These are phyloP conservation scores for Tonatia bakeri DNA, from an alignment of 2,113 vertebrate species.

Conservation along the genomic window DNA sequence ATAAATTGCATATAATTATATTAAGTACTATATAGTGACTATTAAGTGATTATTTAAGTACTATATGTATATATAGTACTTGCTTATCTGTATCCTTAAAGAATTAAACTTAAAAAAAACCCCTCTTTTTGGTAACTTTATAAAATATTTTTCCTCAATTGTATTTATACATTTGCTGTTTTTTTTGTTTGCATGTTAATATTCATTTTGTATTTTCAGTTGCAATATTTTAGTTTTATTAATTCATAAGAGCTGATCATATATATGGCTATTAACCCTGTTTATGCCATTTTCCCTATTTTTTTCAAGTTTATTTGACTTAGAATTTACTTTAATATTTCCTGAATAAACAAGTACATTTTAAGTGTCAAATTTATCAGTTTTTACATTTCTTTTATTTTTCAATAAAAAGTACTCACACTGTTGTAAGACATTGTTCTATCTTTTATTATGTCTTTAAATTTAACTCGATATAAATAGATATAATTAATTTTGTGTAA, in stretches of 20 bases:
- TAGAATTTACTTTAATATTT: not conserved
- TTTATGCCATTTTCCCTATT: not conserved
- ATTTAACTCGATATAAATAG: not conserved
- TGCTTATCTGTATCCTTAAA: not conserved
- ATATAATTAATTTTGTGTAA: not conserved
- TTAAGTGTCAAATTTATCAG: not conserved
- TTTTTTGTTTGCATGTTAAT: not conserved
- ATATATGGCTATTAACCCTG: not conserved
- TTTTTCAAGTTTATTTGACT: not conserved
- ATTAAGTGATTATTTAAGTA: too few species aligned
- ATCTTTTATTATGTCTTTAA: not conserved
- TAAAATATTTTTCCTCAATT: not conserved
- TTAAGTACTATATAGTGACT: too few species aligned
- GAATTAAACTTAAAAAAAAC: not conserved
- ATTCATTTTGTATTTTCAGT: not conserved
- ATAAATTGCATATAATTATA: too few species aligned
- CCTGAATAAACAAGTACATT: not conserved
- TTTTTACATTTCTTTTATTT: not conserved
- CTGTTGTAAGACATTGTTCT: not conserved
- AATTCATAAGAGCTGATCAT: not conserved
- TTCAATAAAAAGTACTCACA: not conserved
- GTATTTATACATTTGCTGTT: not conserved
- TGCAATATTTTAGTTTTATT: not conserved
- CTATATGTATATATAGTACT: not conserved
- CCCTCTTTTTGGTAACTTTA: not conserved